Conservation (phyloP, 1,140 invertebrate species). For the Drosophila willistoni region DNA sequence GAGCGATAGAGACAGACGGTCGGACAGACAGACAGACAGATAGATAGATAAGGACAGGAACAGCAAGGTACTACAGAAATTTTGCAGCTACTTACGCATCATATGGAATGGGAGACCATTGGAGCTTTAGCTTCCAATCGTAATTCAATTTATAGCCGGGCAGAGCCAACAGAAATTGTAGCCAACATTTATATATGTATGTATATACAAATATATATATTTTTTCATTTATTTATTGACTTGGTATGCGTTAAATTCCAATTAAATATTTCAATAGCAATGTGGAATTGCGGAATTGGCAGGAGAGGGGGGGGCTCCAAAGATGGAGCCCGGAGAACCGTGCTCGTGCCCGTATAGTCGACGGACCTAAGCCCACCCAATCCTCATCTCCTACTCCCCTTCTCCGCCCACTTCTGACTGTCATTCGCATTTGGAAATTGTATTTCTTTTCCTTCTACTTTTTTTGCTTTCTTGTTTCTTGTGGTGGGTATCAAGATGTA, state of each 20-base stretch:
- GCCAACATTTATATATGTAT: constrained; percentile 52
- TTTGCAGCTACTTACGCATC: constrained; percentile 73
- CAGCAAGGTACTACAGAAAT: constrained; percentile 59
- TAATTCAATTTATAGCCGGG: constrained; percentile 72
- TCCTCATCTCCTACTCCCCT: constrained; percentile 17
- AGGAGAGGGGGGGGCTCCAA: neutral
- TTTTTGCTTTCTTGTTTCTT: constrained; percentile 49
- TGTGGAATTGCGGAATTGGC: constrained; percentile 16
- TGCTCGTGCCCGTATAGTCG: neutral
- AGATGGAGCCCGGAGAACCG: neutral
- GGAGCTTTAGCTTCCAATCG: constrained; percentile 57
- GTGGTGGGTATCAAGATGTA: constrained; percentile 67
- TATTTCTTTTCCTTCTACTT: constrained; percentile 30
- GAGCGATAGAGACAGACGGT: neutral
- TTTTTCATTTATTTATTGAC: constrained; percentile 73
- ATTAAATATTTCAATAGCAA: constrained; percentile 78
- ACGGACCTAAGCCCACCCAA: constrained; percentile 31
- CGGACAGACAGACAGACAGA: neutral
- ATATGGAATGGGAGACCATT: constrained; percentile 18
- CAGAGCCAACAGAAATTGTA: constrained; percentile 59
- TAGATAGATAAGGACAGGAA: constrained; percentile 5
- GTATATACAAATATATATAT: constrained; percentile 9
- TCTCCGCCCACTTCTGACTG: neutral
- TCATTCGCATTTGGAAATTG: constrained; percentile 28
- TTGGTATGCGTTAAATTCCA: constrained; percentile 79